phyloP scores from a whole-genome alignment of 2,113 vertebrate genomes.

The Microcebus jonahi region DNA sequence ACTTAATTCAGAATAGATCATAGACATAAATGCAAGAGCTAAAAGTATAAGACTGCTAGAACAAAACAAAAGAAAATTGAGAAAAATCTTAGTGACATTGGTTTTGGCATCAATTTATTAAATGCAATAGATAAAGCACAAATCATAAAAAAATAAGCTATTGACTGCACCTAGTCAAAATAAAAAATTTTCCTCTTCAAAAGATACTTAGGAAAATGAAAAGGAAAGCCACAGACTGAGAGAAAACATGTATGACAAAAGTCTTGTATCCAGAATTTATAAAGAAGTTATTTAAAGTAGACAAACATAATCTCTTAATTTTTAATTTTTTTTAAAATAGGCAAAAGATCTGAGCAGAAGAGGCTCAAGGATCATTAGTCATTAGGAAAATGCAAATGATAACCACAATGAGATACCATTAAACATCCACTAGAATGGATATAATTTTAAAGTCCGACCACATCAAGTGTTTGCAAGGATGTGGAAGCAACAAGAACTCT shows the following conservation, averaged over 20 bases:
- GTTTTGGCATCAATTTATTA: not conserved
- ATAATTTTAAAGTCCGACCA: not conserved
- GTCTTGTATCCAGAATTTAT: not conserved
- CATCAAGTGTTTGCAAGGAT: not conserved
- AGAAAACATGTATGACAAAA: not conserved
- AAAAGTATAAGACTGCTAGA: not conserved
- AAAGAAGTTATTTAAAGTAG: slow-evolving; percentile 2
- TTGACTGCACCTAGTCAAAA: not conserved
- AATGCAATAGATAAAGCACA: not conserved
- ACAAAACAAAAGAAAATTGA: not conserved
- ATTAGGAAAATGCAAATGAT: not conserved
- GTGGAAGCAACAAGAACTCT: not conserved
- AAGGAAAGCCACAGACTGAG: not conserved
- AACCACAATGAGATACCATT: not conserved
- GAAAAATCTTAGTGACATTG: not conserved
- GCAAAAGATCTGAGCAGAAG: slow-evolving; percentile 24
- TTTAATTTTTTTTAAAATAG: not conserved
- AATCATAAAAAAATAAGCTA: not conserved
- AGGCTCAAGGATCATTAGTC: not conserved
- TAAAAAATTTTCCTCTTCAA: not conserved
- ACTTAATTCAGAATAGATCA: not conserved
- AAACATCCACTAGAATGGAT: not conserved
- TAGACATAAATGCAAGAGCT: not conserved
- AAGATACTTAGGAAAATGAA: not conserved
- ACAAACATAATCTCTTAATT: not conserved